Base-by-base conservation (phyloP, 2,797 vertebrate species). In the Microtus californicus region DNA sequence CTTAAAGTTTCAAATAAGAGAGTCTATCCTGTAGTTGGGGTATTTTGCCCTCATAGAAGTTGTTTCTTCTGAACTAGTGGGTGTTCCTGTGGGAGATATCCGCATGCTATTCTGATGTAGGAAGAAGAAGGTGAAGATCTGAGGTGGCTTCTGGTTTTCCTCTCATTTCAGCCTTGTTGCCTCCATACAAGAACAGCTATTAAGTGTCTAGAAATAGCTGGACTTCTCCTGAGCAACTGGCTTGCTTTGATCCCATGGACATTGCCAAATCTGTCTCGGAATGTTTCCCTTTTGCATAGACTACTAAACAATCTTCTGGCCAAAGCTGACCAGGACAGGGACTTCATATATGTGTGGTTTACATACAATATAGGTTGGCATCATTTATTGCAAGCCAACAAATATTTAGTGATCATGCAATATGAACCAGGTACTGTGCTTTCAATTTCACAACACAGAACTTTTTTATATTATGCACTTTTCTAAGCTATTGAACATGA, bases 401-500 rank as follows among this genome's bases (percentile, higher is more conserved):
- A 67, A 94, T 29, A 90, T 78, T 95, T 69, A 91, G 63, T 67
- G 15, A 94, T 54, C 34, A 90, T 40, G 14, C 9, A 82, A 17
- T 71, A 85, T 74, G 81, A 95, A 61, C 83, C 85, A 94, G 71
- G 87, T 93, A 88, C 25, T 89, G 27, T 73, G 59, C 19, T 65
- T 45, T 69, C 2, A 85, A 78, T 93, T 95, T 96, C 40, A 74
- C 85, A 94, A 90, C 86, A 80, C 5, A 87, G 91, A 87, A 80
- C 8, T 74, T 96, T 78, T 85, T 31, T 78, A 94, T 82, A 89
- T 96, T 80, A 73, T 94, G 31, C 29, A 88, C 69, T 92, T 96
- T 94, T 69, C 71, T 95, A 96, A 95, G 88, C 90, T 89, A 90
- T 74, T 21, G 5, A 90, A 96, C 90, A 89, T 83, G 93, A 96